phyloP scores from a whole-genome alignment of 2,113 vertebrate genomes.

The Pelodiscus sinensis region DNA sequence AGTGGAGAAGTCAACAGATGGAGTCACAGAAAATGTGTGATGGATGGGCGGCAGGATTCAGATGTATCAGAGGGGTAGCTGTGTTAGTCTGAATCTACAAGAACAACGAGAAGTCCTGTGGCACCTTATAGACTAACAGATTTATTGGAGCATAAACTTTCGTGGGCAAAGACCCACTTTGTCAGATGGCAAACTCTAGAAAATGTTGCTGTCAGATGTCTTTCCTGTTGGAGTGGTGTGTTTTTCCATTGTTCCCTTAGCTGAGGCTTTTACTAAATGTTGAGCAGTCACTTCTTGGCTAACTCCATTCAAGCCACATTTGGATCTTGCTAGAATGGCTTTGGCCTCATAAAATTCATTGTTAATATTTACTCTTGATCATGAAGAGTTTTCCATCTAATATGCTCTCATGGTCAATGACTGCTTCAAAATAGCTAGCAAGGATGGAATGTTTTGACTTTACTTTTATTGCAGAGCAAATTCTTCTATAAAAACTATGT shows the following conservation, averaged over 20 bases:
- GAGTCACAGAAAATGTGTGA: conserved; percentile 48
- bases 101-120: no score
- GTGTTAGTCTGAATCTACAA: no score
- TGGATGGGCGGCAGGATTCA: conserved; percentile 47
- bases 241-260: background rate
- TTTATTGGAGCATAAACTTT: no score
- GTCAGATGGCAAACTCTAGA: conserved; percentile 56
- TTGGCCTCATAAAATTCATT: conserved; percentile 56
- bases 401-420: conserved; percentile 6
- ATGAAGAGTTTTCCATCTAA: conserved; percentile 4
- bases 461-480: conserved; percentile 44
- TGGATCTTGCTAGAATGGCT: conserved; percentile 34
- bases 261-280: conserved; percentile 51
- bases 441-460: conserved; percentile 57
- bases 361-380: conserved; percentile 31
- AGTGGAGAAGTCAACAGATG: conserved; percentile 49
- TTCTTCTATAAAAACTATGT: conserved; percentile 57
- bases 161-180: no score
- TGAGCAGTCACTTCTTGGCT: conserved; percentile 61
- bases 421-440: conserved; percentile 49
- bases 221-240: conserved; percentile 38
- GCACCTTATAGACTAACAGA: no score
- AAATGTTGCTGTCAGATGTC: conserved; percentile 56
- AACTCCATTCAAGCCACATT: conserved; percentile 50
- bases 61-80: no score